These are phyloP conservation scores for Hyalella azteca DNA, from an alignment of 2,888 invertebrate genomes.

Conservation along the genomic window DNA sequence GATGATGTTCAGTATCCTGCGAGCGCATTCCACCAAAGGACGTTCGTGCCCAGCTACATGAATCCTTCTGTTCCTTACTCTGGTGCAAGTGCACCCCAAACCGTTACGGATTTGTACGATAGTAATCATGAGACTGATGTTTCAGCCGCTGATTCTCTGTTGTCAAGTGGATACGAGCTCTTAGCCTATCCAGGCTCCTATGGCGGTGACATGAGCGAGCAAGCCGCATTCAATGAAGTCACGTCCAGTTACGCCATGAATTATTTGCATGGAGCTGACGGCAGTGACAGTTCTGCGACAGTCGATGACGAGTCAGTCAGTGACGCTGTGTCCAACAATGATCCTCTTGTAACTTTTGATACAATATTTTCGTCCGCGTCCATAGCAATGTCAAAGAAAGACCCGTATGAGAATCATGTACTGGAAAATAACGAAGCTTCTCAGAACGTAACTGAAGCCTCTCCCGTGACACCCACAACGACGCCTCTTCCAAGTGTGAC, in stretches of 20 bases:
- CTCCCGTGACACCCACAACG: neutral
- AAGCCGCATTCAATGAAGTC: neutral
- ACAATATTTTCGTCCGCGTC: neutral
- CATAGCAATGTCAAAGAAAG: neutral
- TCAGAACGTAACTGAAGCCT: neutral
- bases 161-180: neutral
- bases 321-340: neutral
- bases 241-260: neutral
- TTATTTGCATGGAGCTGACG: neutral
- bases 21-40: neutral
- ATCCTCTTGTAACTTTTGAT: neutral
- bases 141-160: neutral
- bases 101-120: neutral
- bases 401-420: no score
- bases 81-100: neutral
- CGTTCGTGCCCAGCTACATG: slow-evolving; percentile 8
- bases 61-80: slow-evolving; percentile 12
- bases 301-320: neutral
- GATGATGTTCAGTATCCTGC: slow-evolving; percentile 8
- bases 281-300: neutral
- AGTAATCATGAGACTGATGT: neutral
- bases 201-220: neutral
- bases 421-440: neutral
- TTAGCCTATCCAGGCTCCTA: neutral
- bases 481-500: neutral